Evolutionary conservation across 2,113 vertebrate genomes (phyloP).

Genomic region (Ictalurus furcatus): DNA sequence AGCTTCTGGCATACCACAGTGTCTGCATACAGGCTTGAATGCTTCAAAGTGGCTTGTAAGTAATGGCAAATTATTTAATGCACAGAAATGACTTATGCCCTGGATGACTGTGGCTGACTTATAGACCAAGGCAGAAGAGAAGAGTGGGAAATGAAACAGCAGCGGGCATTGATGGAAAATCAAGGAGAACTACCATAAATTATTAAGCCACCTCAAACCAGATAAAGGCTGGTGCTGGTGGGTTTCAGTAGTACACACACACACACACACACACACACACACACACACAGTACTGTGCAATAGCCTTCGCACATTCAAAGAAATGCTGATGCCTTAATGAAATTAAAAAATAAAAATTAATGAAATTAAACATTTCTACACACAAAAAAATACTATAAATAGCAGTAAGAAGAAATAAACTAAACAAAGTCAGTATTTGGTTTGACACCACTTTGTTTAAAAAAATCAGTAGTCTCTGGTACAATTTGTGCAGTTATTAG

Average conservation of each 20-base stretch:
- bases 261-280: not conserved
- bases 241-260: not conserved
- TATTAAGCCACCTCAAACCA: slow-evolving; percentile 40
- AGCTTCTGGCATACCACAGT: not conserved
- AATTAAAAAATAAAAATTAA: not conserved
- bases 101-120: slow-evolving; percentile 59
- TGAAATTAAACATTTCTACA: not conserved
- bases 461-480: not conserved
- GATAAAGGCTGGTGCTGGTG: slow-evolving; percentile 19
- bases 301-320: not conserved
- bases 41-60: slow-evolving; percentile 60
- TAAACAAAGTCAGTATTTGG: not conserved
- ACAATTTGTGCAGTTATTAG: not conserved
- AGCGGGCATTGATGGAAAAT: slow-evolving; percentile 49
- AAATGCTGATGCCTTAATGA: not conserved
- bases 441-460: not conserved
- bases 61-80: slow-evolving; percentile 69
- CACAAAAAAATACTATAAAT: not conserved
- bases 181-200: slow-evolving; percentile 49
- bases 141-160: slow-evolving; percentile 34
- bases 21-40: slow-evolving; percentile 32
- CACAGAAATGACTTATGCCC: slow-evolving; percentile 64
- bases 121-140: slow-evolving; percentile 17
- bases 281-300: not conserved
- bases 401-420: not conserved